Percentiles rank a stretch among this genome's conserved stretches.
phyloP scores from a whole-genome alignment of 2,888 invertebrate species.

The Sipunculus nudus region DNA sequence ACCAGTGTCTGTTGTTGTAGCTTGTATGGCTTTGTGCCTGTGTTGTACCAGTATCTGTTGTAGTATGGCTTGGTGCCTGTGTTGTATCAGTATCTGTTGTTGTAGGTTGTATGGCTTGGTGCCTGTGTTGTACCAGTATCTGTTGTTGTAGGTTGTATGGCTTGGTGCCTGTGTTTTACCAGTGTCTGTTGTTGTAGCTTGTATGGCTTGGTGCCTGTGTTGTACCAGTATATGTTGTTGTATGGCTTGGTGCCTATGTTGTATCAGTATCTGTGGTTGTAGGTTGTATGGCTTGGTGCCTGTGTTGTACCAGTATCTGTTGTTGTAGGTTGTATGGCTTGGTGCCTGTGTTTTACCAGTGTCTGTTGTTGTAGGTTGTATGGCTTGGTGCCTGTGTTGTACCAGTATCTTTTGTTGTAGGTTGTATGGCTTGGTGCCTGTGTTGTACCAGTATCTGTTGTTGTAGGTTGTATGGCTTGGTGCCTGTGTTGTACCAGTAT shows the following conservation, averaged over 20 bases:
- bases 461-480: slow-evolving; percentile 58
- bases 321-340: slow-evolving; percentile 56
- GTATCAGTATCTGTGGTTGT: slow-evolving; percentile 58
- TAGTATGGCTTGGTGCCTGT: too few relatives aligned
- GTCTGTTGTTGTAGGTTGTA: slow-evolving; percentile 54
- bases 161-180: slow-evolving; percentile 64
- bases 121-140: too few relatives aligned
- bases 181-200: slow-evolving; percentile 51
- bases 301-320: too few relatives aligned
- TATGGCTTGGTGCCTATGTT: slow-evolving; percentile 64
- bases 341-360: too few relatives aligned
- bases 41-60: too few relatives aligned
- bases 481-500: too few relatives aligned
- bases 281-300: slow-evolving; percentile 63
- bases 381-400: slow-evolving; percentile 63
- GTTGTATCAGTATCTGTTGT: too few relatives aligned
- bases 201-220: slow-evolving; percentile 63
- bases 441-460: too few relatives aligned
- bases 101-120: slow-evolving; percentile 59
- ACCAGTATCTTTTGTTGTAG: too few relatives aligned
- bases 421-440: slow-evolving; percentile 61
- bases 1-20: too few relatives aligned
- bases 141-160: slow-evolving; percentile 55
- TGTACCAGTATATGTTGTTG: slow-evolving; percentile 49
- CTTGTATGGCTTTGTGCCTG: slow-evolving; percentile 61